Evolutionary conservation across 2,113 vertebrate species (phyloP), one percentile per base, ranked within the genome.

Genomic region (Delphinus delphis): DNA sequence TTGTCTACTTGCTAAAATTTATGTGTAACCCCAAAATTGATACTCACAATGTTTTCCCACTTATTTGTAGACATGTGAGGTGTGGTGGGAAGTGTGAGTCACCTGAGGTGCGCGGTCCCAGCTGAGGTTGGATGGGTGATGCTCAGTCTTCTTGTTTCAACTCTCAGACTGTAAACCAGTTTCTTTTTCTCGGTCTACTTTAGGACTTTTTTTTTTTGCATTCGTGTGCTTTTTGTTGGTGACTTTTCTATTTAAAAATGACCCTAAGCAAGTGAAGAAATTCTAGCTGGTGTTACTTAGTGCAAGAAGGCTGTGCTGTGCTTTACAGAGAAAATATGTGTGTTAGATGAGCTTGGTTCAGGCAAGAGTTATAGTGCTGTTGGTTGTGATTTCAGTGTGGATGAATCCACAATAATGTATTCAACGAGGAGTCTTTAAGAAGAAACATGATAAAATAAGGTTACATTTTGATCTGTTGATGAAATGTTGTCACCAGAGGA

Each of bases 191-290:
- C 18, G 0, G 17, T 31, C 7, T 36, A 1, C 1, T 26, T 5
- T 10, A 20, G 18, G 53, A 9, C 13, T 4, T 2, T 6, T 1
- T 5, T 58, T 58, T 58, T 58, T 47, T 5, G 36, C 62, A n/a
- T 6, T 11, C 0, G 10, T 14, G 31, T 11, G 33, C 10, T 1
- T 62, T 63, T 9, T 15, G 44, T 25, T 14, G 68, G 3, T 36
- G 41, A 20, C 28, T 44, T 63, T 9, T 1, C 55, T 8, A 6
- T 33, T 74, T 15, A 15, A 53, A 63, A 9, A 58, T 5, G 14
- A 1, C 2, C 36, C 53, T 15, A 7, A 15, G 23, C 15, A 7
- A 28, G 10, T 0, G 6, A 14, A 6, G 36, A 25, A 2, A 20
- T 31, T 31, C 13, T 4, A 3, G 14, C 62, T 23, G 8, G 11